phyloP scores from a whole-genome alignment of 2,797 vertebrate species.

The Tadarida brasiliensis region DNA sequence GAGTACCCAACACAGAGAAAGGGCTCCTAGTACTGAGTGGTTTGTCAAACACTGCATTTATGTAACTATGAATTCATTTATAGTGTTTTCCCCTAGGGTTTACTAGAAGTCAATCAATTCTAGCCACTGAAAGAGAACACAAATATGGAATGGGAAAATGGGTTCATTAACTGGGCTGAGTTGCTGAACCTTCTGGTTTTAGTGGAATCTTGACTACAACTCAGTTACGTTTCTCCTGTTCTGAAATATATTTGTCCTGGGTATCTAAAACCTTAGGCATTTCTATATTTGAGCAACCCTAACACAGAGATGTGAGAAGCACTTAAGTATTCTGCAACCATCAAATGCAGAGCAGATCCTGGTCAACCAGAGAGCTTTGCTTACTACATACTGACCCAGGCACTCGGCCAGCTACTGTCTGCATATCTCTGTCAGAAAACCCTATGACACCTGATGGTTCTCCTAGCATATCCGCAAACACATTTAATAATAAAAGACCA shows the following conservation, averaged over 20 bases:
- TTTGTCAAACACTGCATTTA: constrained; percentile 47
- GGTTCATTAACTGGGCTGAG: constrained; percentile 52
- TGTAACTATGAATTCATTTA: constrained; percentile 52
- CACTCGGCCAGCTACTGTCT: constrained; percentile 10
- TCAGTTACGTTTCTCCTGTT: background rate
- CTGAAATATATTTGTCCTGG: background rate
- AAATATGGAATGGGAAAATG: background rate
- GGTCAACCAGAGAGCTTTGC: constrained; percentile 9
- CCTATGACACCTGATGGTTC: background rate
- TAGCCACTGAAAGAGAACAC: background rate
- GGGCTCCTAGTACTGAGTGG: background rate
- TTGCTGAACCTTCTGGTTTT: constrained; percentile 10
- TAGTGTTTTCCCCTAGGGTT: background rate
- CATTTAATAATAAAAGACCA: constrained; percentile 29
- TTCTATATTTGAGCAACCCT: background rate
- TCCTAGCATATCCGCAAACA: constrained; percentile 24
- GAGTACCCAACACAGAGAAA: constrained; percentile 16
- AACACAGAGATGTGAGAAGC: background rate
- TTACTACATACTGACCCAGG: constrained; percentile 11
- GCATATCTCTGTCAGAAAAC: constrained; percentile 68
- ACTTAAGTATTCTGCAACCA: constrained; percentile 53
- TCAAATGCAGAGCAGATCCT: constrained; percentile 59
- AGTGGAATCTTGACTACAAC: background rate
- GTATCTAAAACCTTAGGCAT: background rate
- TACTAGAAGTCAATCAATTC: constrained; percentile 44